These are phyloP conservation scores for Atethmia centrago DNA, from an alignment of 2,888 invertebrate genomes.

Conservation along the genomic window DNA sequence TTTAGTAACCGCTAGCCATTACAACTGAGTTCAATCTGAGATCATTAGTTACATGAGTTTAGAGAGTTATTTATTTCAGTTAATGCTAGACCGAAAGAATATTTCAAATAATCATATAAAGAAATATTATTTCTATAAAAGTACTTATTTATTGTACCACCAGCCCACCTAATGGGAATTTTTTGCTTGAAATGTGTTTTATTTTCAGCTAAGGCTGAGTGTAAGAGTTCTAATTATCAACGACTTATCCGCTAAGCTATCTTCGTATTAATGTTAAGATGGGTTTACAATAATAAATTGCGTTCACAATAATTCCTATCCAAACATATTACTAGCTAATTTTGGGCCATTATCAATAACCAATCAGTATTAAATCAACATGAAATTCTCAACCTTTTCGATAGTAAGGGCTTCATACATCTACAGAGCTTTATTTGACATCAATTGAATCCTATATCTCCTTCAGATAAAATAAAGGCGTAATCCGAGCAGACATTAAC, in stretches of 20 bases:
- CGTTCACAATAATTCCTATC: neutral
- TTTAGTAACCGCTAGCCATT: conserved; percentile 21
- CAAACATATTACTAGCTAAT: neutral
- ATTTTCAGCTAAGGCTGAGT: neutral
- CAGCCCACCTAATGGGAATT: too few relatives aligned
- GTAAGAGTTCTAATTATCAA: neutral
- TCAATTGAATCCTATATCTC: conserved; percentile 21
- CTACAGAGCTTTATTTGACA: neutral
- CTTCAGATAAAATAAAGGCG: conserved; percentile 17
- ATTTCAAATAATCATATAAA: neutral
- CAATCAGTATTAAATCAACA: conserved; percentile 1
- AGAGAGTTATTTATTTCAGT: neutral
- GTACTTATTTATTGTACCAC: neutral
- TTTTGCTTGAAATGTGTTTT: neutral
- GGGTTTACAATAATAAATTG: neutral
- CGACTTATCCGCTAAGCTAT: neutral
- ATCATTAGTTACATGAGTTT: conserved; percentile 2
- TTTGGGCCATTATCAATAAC: neutral
- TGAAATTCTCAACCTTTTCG: neutral
- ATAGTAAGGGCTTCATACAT: conserved; percentile 5
- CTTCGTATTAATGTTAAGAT: neutral
- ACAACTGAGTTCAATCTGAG: conserved; percentile 8
- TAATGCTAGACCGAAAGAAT: neutral
- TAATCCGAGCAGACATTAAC: conserved; percentile 23
- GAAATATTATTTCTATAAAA: neutral